These are phyloP conservation scores for Smittia sp. DNA, from an alignment of 2,888 invertebrate genomes.

Conservation along the genomic window DNA sequence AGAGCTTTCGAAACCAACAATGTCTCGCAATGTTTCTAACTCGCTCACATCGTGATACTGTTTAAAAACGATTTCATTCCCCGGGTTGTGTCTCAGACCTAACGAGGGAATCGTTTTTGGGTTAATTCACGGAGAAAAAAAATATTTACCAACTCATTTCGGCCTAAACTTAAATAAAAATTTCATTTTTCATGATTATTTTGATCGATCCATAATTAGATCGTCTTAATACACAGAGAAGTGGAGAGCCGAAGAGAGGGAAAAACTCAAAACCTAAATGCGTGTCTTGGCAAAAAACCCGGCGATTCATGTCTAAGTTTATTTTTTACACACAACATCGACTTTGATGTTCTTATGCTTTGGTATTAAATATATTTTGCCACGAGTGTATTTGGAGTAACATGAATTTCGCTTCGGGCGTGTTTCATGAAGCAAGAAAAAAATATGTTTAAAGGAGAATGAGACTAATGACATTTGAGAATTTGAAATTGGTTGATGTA, in stretches of 20 bases:
- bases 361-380: neutral
- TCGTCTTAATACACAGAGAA: constrained; percentile 22
- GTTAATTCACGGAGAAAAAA: too few species aligned
- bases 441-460: constrained; percentile 37
- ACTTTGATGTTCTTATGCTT: constrained; percentile 29
- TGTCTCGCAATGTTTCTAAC: too few species aligned
- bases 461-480: constrained; percentile 40
- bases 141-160: too few species aligned
- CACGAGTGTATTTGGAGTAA: constrained; percentile 16
- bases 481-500: constrained; percentile 37
- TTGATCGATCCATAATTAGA: constrained; percentile 37
- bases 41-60: too few species aligned
- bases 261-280: constrained; percentile 36
- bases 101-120: too few species aligned
- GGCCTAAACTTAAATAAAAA: neutral
- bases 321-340: constrained; percentile 24
- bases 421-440: constrained; percentile 32
- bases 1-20: too few species aligned
- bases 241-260: neutral
- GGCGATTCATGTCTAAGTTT: constrained; percentile 31
- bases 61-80: too few species aligned
- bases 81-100: too few species aligned
- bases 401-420: constrained; percentile 38
- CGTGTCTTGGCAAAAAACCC: constrained; percentile 34
- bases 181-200: neutral